phyloP scores from a whole-genome alignment of 2,888 invertebrate genomes.

The Orchesella flavescens region DNA sequence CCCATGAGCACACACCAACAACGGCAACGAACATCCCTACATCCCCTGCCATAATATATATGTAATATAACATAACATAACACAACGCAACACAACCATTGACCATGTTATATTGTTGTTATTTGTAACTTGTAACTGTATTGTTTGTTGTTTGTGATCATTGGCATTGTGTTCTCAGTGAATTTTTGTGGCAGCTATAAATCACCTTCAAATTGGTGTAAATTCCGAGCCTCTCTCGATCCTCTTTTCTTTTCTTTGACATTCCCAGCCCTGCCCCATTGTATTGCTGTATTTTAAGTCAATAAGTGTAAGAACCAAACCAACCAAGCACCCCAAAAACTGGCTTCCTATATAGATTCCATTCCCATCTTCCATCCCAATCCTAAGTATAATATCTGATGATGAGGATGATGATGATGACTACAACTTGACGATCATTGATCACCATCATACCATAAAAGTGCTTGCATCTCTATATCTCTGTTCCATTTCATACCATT shows the following conservation, averaged over 20 bases:
- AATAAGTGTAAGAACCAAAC: background rate
- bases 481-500: constrained; percentile 19
- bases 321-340: background rate
- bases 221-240: constrained; percentile 40
- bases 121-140: too few relatives aligned
- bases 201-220: constrained; percentile 66
- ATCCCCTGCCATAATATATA: too few relatives aligned
- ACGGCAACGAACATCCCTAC: too few relatives aligned
- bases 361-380: too few relatives aligned
- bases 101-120: too few relatives aligned
- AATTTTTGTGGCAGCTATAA: constrained; percentile 57
- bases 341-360: background rate
- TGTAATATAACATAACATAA: too few relatives aligned
- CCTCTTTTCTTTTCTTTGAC: constrained; percentile 40
- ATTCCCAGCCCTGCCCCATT: constrained; percentile 47
- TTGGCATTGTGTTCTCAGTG: too few relatives aligned
- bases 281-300: constrained; percentile 18
- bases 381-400: constrained; percentile 38
- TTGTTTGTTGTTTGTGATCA: too few relatives aligned
- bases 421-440: constrained; percentile 10
- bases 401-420: too few relatives aligned
- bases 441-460: constrained; percentile 47
- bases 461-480: constrained; percentile 20
- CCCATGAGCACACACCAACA: too few relatives aligned
- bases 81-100: too few relatives aligned